phyloP scores from a whole-genome alignment of 2,888 invertebrate genomes.

The Hirtodrosophila confusa region DNA sequence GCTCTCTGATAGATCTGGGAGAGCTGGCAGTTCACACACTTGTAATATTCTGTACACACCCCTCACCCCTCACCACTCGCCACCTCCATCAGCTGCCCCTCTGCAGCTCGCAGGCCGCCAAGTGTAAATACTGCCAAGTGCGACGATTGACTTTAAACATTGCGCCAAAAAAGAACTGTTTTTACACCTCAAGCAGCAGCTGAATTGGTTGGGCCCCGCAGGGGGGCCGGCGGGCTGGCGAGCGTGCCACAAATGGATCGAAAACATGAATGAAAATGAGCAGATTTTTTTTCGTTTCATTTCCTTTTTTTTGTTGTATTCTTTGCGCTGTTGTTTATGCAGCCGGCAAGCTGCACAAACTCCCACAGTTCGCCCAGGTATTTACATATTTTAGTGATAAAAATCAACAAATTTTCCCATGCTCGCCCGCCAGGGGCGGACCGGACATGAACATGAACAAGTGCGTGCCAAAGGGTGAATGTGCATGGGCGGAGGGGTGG shows the following conservation, averaged over 20 bases:
- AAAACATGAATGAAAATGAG: conserved; percentile 76
- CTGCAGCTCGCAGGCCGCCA: background rate
- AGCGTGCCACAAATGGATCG: conserved; percentile 53
- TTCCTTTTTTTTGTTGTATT: conserved; percentile 12
- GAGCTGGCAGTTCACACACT: conserved; percentile 4
- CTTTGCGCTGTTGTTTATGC: conserved; percentile 64
- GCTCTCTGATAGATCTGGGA: conserved; percentile 8
- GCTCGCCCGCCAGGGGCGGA: conserved; percentile 10
- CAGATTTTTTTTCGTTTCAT: conserved; percentile 52
- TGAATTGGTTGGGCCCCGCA: background rate
- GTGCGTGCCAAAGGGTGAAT: conserved; percentile 44
- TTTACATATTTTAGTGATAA: conserved; percentile 79
- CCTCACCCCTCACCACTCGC: background rate
- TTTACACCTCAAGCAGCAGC: conserved; percentile 60
- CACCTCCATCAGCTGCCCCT: background rate
- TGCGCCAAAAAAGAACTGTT: conserved; percentile 36
- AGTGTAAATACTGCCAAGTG: conserved; percentile 61
- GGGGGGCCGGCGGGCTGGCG: background rate
- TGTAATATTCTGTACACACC: conserved; percentile 8
- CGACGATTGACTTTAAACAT: conserved; percentile 76
- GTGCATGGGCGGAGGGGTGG: conserved; percentile 1
- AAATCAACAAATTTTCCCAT: conserved; percentile 70
- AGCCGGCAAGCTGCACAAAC: conserved; percentile 73
- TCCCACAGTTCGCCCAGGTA: conserved; percentile 71
- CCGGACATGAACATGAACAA: conserved; percentile 54